Percentiles rank a stretch among this genome's conserved stretches.
These are phyloP conservation scores for Geophilus truncorum DNA, from an alignment of 2,888 invertebrate species.

Conservation along the genomic window DNA sequence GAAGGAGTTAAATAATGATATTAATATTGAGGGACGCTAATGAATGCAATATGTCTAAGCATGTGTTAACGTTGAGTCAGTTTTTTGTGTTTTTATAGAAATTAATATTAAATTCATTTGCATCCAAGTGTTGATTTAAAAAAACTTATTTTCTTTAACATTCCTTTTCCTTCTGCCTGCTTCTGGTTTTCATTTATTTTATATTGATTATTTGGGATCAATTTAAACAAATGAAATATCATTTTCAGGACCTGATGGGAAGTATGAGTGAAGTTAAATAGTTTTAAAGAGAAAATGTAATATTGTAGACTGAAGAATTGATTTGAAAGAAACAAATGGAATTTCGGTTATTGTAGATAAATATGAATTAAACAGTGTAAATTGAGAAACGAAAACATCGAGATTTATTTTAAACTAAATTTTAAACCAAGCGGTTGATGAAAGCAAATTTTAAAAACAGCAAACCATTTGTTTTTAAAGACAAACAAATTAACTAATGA, in stretches of 20 bases:
- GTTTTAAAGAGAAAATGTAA: not conserved
- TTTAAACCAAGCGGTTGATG: no score
- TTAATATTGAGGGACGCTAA: not conserved
- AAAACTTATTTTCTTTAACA: not conserved
- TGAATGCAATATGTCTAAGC: not conserved
- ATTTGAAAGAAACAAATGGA: not conserved
- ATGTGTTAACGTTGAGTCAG: not conserved
- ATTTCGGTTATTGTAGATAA: not conserved
- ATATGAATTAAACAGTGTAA: not conserved
- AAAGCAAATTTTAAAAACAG: no score
- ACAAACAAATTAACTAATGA: no score
- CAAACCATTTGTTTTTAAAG: no score
- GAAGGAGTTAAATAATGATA: not conserved
- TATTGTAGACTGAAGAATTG: not conserved
- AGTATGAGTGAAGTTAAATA: not conserved
- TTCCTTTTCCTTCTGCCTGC: not conserved
- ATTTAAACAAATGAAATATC: constrained; percentile 6
- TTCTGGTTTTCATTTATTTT: not conserved
- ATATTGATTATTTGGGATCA: not conserved
- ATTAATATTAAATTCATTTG: not conserved
- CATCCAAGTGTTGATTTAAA: not conserved
- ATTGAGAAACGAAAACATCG: not conserved
- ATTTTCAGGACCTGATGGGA: constrained; percentile 8
- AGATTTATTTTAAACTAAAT: no score
- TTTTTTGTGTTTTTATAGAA: not conserved